Evolutionary conservation across 2,797 vertebrate species (phyloP).

Genomic region (Notolepis coatsorum): DNA sequence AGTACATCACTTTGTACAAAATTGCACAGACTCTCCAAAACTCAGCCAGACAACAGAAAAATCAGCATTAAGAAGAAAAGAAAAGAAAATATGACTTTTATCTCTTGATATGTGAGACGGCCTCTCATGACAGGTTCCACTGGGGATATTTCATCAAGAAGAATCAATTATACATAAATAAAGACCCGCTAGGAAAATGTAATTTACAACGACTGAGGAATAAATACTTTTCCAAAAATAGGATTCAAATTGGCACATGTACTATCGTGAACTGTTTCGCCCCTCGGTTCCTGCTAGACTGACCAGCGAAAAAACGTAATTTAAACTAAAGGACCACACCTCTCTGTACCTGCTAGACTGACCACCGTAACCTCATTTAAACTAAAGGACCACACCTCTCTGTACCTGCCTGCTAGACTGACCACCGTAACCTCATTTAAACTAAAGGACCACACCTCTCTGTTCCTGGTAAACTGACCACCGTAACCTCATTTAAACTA

Average conservation of each 20-base stretch:
- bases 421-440: too few relatives aligned
- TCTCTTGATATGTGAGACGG: conserved; percentile 69
- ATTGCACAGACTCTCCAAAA: conserved; percentile 84
- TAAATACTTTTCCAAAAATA: conserved; percentile 80
- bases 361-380: too few relatives aligned
- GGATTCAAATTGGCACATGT: conserved; percentile 82
- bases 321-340: conserved; percentile 45
- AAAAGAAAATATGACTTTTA: conserved; percentile 53
- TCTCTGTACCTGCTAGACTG: too few relatives aligned
- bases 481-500: too few relatives aligned
- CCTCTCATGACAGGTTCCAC: conserved; percentile 48
- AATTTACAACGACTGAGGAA: conserved; percentile 75
- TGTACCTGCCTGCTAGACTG: too few relatives aligned
- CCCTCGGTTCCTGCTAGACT: conserved; percentile 10
- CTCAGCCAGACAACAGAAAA: conserved; percentile 75
- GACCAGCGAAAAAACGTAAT: conserved; percentile 19
- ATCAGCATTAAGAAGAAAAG: conserved; percentile 65
- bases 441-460: too few relatives aligned
- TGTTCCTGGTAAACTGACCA: too few relatives aligned
- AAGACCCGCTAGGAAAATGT: conserved; percentile 70
- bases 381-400: too few relatives aligned
- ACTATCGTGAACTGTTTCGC: conserved; percentile 34
- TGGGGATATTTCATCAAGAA: conserved; percentile 55
- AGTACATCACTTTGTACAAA: conserved; percentile 87
- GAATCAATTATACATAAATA: conserved; percentile 69